phyloP scores from a whole-genome alignment of 92 coral and sea anemone genomes.

The Parazoanthus darwini region DNA sequence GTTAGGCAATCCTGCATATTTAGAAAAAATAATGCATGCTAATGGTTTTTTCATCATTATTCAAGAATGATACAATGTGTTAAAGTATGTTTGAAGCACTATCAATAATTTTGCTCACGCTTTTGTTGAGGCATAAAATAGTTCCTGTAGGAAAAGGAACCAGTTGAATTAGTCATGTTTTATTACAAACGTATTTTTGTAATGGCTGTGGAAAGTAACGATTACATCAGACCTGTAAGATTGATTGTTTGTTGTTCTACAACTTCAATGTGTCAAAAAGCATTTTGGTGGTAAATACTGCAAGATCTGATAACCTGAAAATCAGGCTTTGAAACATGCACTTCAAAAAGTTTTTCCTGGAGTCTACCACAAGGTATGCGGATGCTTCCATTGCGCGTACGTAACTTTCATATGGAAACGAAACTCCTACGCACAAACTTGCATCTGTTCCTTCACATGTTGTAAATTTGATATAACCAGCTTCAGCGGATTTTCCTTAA shows the following conservation, averaged over 20 bases:
- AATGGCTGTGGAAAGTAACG: background rate
- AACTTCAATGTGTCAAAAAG: background rate
- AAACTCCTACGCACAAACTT: background rate
- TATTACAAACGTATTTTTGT: background rate
- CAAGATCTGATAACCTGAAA: background rate
- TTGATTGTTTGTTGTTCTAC: background rate
- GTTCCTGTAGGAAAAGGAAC: background rate
- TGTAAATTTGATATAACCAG: background rate
- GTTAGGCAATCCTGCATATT: conserved; percentile 17
- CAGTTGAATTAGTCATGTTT: background rate
- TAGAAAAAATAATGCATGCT: background rate
- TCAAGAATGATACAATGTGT: background rate
- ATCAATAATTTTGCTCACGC: background rate
- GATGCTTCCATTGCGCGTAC: background rate
- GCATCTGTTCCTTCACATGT: background rate
- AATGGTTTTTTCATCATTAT: background rate
- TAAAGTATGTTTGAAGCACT: background rate
- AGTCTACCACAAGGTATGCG: conserved; percentile 23
- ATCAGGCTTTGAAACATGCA: background rate
- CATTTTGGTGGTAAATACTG: background rate
- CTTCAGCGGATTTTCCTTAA: background rate
- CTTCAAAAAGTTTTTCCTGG: conserved; percentile 1
- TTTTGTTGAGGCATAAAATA: background rate
- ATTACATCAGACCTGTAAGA: background rate
- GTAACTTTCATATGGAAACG: background rate